These are phyloP conservation scores for Thalassophryne amazonica DNA, from an alignment of 2,797 vertebrate species.

Conservation along the genomic window DNA sequence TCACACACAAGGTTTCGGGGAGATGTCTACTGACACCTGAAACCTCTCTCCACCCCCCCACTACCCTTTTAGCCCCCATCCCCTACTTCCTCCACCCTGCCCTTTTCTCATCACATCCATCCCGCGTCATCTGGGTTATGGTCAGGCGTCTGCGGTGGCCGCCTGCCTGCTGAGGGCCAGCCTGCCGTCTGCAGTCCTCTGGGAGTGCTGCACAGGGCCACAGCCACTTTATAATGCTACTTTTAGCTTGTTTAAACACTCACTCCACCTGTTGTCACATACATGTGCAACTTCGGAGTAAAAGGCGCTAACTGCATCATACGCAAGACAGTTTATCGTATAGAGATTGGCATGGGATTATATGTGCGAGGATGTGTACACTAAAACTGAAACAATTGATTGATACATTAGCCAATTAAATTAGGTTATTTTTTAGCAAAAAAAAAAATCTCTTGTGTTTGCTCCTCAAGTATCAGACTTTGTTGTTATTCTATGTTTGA, in stretches of 20 bases:
- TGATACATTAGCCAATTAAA: no score
- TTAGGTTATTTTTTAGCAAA: no score
- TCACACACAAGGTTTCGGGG: slow-evolving; percentile 63
- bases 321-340: no score
- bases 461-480: no score
- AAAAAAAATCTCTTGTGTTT: no score
- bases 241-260: slow-evolving; percentile 66
- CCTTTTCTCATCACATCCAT: slow-evolving; percentile 52
- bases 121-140: slow-evolving; percentile 67
- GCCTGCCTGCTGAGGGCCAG: slow-evolving; percentile 52
- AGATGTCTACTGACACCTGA: slow-evolving; percentile 68
- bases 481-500: no score
- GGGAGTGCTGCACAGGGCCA: slow-evolving; percentile 56
- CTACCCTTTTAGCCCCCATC: slow-evolving; percentile 49
- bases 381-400: no score
- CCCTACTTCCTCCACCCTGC: slow-evolving; percentile 38
- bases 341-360: no score
- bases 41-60: slow-evolving; percentile 33
- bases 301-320: slow-evolving; percentile 34
- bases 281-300: slow-evolving; percentile 42
- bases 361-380: no score
- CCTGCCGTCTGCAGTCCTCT: slow-evolving; percentile 66
- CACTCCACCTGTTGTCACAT: slow-evolving; percentile 67
- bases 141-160: slow-evolving; percentile 60
- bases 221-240: slow-evolving; percentile 48